Conservation (phyloP, 2,888 invertebrate genomes). For the Cephus nigrinus region DNA sequence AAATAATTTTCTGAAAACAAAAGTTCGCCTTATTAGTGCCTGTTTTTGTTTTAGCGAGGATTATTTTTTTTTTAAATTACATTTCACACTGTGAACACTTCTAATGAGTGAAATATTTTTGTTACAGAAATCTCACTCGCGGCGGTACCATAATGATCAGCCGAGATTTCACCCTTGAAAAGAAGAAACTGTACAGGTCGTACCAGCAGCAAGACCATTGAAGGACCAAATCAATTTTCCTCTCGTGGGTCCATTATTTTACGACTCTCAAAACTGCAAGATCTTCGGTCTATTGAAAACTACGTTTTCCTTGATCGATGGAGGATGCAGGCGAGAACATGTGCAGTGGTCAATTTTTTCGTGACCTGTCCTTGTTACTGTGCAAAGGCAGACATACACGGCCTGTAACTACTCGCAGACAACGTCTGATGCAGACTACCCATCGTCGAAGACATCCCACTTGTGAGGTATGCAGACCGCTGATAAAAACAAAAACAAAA, state of each 20-base stretch:
- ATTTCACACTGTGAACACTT: neutral
- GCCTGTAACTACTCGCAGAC: neutral
- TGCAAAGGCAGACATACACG: neutral
- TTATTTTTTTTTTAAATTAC: constrained; percentile 15
- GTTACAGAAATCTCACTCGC: constrained; percentile 82
- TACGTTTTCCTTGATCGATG: neutral
- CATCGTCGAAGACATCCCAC: neutral
- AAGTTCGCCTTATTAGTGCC: neutral
- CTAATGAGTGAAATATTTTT: constrained; percentile 26
- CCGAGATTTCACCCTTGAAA: constrained; percentile 88
- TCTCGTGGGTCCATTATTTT: constrained; percentile 6
- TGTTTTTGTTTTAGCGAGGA: neutral
- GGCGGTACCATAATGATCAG: constrained; percentile 90
- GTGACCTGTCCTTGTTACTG: neutral
- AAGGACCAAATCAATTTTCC: constrained; percentile 19
- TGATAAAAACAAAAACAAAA: neutral
- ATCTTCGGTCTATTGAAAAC: neutral
- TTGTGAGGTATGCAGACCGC: neutral
- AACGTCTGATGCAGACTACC: neutral
- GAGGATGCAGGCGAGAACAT: neutral
- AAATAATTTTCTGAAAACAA: neutral
- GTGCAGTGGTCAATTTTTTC: neutral
- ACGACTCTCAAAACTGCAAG: neutral
- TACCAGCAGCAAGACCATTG: constrained; percentile 71
- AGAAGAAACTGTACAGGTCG: constrained; percentile 90